These are phyloP conservation scores for Triops cancriformis DNA, from an alignment of 1,140 invertebrate genomes.

Conservation along the genomic window DNA sequence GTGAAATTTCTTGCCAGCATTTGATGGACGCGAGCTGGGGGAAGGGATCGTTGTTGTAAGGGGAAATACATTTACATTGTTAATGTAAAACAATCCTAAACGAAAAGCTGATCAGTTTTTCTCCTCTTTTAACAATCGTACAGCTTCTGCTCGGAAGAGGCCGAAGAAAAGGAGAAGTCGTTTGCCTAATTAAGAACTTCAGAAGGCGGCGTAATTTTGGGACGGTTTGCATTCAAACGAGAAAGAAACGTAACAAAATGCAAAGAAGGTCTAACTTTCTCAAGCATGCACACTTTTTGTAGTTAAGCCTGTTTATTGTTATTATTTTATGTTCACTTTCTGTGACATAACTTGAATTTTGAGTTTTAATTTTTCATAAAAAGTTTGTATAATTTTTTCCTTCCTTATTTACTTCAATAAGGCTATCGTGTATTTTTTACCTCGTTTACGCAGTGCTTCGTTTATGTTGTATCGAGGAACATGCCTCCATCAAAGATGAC, in stretches of 20 bases:
- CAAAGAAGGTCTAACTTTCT: neutral
- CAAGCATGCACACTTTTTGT: neutral
- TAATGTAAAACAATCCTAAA: neutral
- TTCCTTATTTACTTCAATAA: too few relatives aligned
- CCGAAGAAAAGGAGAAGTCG: neutral
- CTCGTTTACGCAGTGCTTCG: too few relatives aligned
- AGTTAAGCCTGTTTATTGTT: neutral
- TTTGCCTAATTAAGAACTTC: neutral
- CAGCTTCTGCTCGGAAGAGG: neutral
- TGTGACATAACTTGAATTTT: too few relatives aligned
- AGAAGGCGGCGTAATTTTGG: neutral
- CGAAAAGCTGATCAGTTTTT: neutral
- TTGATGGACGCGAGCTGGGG: neutral
- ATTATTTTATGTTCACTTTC: slow-evolving; percentile 17
- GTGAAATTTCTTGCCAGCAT: neutral
- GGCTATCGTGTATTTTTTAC: too few relatives aligned
- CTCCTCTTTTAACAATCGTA: neutral
- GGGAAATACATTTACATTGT: neutral
- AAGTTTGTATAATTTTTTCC: too few relatives aligned
- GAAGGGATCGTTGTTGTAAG: neutral
- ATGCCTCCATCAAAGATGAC: too few relatives aligned
- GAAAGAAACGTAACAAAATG: neutral
- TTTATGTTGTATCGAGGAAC: too few relatives aligned
- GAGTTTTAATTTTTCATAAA: too few relatives aligned
- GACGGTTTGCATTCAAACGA: neutral